Percentiles rank a stretch among this genome's conserved stretches.
phyloP scores from a whole-genome alignment of 2,113 vertebrate species.

The Anseranas semipalmata region DNA sequence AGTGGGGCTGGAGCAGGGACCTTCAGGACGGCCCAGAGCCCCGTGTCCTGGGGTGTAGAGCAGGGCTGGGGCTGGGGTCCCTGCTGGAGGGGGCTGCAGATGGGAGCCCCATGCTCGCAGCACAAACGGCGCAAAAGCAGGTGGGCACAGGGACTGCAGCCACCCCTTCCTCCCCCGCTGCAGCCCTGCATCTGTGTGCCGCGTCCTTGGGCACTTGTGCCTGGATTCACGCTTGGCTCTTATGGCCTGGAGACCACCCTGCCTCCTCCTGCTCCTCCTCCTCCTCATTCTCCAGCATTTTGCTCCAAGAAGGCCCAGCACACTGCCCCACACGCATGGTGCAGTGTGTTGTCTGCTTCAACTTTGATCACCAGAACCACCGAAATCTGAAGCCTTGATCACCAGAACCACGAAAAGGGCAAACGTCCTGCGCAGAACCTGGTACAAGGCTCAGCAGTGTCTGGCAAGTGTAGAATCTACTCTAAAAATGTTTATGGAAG shows the following conservation, averaged over 20 bases:
- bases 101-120: not conserved
- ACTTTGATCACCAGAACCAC: not conserved
- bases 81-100: not conserved
- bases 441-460: not conserved
- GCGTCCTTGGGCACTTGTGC: not conserved
- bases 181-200: not conserved
- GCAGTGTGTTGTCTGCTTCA: not conserved
- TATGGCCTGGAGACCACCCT: not conserved
- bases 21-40: not conserved
- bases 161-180: not conserved
- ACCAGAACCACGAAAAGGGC: not conserved
- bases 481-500: conserved; percentile 36
- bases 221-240: not conserved
- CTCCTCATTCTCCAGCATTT: not conserved
- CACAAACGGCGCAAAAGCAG: not conserved
- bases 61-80: not conserved
- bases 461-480: conserved; percentile 43
- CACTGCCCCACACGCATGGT: accelerated
- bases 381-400: not conserved
- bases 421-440: not conserved
- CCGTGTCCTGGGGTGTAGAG: too few relatives aligned
- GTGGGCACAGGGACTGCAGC: not conserved
- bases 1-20: not conserved
- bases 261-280: not conserved
- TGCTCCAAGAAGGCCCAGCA: not conserved